These are phyloP conservation scores for Pseudomyrmex dendroicus DNA, from an alignment of 1,140 invertebrate genomes.

Conservation along the genomic window DNA sequence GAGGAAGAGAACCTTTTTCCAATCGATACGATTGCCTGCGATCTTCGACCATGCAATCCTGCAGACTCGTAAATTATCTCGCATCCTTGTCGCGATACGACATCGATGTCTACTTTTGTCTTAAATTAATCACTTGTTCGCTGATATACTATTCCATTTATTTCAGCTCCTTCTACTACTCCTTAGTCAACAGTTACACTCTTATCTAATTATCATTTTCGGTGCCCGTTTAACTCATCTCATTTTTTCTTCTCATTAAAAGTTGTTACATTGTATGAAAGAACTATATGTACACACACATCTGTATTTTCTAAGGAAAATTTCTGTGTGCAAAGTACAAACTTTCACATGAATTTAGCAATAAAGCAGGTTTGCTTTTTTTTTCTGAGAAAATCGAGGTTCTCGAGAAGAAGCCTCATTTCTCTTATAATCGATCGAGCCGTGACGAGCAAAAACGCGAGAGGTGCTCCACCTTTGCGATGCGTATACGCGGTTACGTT, in stretches of 20 bases:
- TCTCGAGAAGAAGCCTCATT: slow-evolving; percentile 45
- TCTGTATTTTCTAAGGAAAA: background rate
- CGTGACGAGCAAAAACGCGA: slow-evolving; percentile 30
- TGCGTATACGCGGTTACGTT: slow-evolving; percentile 33
- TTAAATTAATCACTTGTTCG: slow-evolving; percentile 6
- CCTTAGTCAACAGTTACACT: background rate
- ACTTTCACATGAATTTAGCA: background rate
- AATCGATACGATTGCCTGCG: slow-evolving; percentile 51
- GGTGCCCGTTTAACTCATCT: background rate
- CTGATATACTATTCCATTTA: slow-evolving; percentile 23
- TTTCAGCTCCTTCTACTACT: background rate
- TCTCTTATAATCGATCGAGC: slow-evolving; percentile 60
- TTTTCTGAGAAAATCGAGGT: slow-evolving; percentile 44
- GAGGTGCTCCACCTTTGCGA: slow-evolving; percentile 21
- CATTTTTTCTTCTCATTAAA: background rate
- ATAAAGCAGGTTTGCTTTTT: slow-evolving; percentile 66
- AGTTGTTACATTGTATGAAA: background rate
- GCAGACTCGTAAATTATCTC: slow-evolving; percentile 41
- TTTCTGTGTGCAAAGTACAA: background rate
- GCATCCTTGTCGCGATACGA: slow-evolving; percentile 13
- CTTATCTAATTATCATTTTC: background rate
- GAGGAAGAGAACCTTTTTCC: slow-evolving; percentile 18
- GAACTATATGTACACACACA: too few species aligned
- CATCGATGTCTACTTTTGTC: slow-evolving; percentile 14
- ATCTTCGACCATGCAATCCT: slow-evolving; percentile 51